phyloP scores from a whole-genome alignment of 2,888 invertebrate species.

The Nephrotoma flavescens region DNA sequence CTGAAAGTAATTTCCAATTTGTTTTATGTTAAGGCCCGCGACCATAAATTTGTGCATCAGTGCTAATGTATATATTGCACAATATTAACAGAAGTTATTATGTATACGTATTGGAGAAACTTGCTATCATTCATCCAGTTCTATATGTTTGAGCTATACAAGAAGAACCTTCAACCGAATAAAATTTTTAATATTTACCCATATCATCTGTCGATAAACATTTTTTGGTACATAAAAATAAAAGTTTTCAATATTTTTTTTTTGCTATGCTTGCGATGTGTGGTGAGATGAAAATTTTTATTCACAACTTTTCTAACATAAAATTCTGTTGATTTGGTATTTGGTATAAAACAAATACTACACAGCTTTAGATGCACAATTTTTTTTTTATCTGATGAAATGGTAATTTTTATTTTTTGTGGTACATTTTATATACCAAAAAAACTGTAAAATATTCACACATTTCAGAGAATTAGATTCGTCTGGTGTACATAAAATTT shows the following conservation, averaged over 20 bases:
- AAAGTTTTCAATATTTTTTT: background rate
- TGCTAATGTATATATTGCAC: too few relatives aligned
- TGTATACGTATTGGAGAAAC: background rate
- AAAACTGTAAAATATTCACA: background rate
- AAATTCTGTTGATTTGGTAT: background rate
- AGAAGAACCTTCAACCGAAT: background rate
- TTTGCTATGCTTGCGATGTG: background rate
- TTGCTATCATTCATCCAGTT: background rate
- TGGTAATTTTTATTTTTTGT: background rate
- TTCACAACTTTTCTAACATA: background rate
- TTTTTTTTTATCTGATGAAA: background rate
- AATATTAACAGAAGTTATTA: background rate
- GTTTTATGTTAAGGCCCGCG: too few relatives aligned
- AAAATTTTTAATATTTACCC: background rate
- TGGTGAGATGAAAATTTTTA: background rate
- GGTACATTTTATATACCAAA: background rate
- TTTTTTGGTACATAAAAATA: background rate
- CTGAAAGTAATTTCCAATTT: too few relatives aligned
- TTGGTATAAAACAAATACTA: background rate
- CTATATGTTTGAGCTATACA: too few relatives aligned
- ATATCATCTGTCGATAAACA: background rate
- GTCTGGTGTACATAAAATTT: background rate
- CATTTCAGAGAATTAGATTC: background rate
- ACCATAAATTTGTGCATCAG: too few relatives aligned
- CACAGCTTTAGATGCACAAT: background rate